Conservation (phyloP, 2,797 vertebrate species). For the Rhynchotus rufescens region DNA sequence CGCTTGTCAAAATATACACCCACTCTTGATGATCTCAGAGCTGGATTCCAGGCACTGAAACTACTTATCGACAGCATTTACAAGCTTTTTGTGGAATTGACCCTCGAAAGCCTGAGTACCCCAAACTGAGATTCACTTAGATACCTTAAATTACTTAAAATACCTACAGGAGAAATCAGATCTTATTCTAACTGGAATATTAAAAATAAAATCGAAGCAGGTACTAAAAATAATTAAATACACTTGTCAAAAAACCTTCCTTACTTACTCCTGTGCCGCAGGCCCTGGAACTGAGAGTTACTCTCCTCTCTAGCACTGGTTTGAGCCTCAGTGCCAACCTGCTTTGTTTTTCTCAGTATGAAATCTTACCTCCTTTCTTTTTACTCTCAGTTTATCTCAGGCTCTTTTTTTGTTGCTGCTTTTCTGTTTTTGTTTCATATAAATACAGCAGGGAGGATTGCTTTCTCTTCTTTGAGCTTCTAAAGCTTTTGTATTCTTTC, state of each 20-base stretch:
- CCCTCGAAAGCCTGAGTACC: background rate
- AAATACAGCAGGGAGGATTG: background rate
- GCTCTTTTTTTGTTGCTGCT: background rate
- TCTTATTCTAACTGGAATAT: background rate
- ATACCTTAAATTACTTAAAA: background rate
- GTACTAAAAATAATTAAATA: background rate
- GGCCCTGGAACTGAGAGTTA: background rate
- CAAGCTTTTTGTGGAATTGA: background rate
- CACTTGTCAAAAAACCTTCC: background rate
- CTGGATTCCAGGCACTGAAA: background rate
- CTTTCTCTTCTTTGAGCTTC: background rate
- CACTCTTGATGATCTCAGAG: background rate
- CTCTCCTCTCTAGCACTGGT: background rate
- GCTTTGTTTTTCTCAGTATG: background rate
- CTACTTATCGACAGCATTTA: background rate
- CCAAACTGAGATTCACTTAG: background rate
- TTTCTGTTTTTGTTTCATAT: background rate
- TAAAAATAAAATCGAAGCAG: background rate
- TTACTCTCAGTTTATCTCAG: background rate
- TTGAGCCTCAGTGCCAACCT: background rate
- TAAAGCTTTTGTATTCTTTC: background rate
- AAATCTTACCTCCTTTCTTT: background rate
- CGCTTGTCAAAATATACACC: background rate
- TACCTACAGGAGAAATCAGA: background rate
- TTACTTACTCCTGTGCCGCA: background rate